These are phyloP conservation scores for Spinus pinus DNA, from an alignment of 2,797 vertebrate species.

Conservation along the genomic window DNA sequence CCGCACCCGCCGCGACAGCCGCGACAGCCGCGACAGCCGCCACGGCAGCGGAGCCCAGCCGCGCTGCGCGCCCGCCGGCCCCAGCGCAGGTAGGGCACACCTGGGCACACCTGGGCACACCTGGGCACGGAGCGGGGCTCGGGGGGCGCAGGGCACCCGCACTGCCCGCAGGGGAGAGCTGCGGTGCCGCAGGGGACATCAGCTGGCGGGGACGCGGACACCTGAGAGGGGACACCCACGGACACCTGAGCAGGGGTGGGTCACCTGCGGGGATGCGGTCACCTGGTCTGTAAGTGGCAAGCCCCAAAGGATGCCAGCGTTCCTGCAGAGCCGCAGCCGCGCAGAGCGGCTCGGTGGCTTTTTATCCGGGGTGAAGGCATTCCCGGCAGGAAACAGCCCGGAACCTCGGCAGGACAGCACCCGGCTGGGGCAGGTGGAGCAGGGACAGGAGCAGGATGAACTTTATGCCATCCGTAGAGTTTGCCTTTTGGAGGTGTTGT, in stretches of 20 bases:
- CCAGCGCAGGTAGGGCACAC: neutral
- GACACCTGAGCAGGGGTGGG: neutral
- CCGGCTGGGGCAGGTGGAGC: neutral
- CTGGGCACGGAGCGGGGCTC: neutral
- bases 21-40: neutral
- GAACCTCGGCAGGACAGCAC: neutral
- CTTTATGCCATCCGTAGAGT: neutral
- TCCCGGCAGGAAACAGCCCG: too few relatives aligned
- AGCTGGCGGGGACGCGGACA: neutral
- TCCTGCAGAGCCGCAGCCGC: neutral
- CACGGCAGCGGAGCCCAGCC: neutral
- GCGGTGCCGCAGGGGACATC: neutral
- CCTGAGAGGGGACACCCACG: neutral
- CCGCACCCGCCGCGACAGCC: neutral
- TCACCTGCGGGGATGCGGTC: too few relatives aligned
- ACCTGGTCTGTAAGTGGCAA: accelerated
- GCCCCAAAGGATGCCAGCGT: accelerated
- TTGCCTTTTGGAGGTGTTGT: neutral
- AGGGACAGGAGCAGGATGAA: neutral
- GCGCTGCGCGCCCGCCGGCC: neutral
- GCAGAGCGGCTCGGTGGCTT: neutral
- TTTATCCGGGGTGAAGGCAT: neutral
- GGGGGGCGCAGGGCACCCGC: neutral
- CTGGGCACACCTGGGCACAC: neutral
- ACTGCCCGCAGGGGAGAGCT: neutral